Evolutionary conservation across 2,797 vertebrate species (phyloP).

Genomic region (Balearica regulorum): DNA sequence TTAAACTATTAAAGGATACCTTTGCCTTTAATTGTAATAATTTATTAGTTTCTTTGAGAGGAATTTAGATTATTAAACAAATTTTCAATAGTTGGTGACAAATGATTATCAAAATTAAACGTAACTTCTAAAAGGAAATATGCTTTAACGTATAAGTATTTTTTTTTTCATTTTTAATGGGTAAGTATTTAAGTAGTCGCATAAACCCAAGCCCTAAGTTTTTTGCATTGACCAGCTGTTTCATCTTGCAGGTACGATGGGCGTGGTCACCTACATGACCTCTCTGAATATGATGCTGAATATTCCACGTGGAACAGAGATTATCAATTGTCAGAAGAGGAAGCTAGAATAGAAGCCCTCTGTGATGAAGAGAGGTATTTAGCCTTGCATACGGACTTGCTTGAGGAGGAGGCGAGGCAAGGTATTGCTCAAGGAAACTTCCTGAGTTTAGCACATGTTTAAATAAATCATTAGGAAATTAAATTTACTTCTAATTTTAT

Average conservation of each 20-base stretch:
- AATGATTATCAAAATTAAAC: constrained; percentile 67
- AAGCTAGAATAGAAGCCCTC: constrained; percentile 93
- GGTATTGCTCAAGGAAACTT: constrained; percentile 83
- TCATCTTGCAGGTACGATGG: constrained; percentile 96
- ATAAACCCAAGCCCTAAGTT: constrained; percentile 49
- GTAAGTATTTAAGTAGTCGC: constrained; percentile 72
- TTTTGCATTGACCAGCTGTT: constrained; percentile 76
- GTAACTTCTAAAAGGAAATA: constrained; percentile 59
- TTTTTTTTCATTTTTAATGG: constrained; percentile 59
- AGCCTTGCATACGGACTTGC: constrained; percentile 98
- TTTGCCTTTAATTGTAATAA: constrained; percentile 69
- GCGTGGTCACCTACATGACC: constrained; percentile 99
- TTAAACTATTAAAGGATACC: constrained; percentile 63
- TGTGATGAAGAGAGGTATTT: constrained; percentile 99
- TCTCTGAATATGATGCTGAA: constrained; percentile 97
- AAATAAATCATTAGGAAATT: constrained; percentile 52
- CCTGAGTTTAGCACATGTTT: constrained; percentile 65
- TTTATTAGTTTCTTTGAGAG: constrained; percentile 47
- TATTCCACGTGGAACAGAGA: constrained; percentile 94
- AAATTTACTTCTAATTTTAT: constrained; percentile 78
- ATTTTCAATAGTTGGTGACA: constrained; percentile 67
- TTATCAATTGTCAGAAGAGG: constrained; percentile 96
- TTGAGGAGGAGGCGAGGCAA: constrained; percentile 98
- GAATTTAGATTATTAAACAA: constrained; percentile 65
- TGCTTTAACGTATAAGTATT: constrained; percentile 28